Conservation (phyloP, 2,888 invertebrate genomes). For the Steinernema scapterisci region DNA sequence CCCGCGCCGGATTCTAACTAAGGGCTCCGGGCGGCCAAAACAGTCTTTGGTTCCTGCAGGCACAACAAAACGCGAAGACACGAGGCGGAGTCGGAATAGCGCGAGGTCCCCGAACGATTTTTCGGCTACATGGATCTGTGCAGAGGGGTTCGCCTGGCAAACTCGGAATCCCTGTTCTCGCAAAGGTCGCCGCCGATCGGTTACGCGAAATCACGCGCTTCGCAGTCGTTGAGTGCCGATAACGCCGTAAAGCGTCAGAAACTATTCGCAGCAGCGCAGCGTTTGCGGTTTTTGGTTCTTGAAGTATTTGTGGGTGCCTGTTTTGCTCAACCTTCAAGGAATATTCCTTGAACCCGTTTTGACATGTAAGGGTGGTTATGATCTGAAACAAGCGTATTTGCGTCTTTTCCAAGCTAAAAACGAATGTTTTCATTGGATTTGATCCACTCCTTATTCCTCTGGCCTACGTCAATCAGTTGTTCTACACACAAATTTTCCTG, state of each 20-base stretch:
- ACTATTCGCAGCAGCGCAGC: not conserved
- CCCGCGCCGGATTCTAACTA: conserved; percentile 2
- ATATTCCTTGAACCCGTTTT: too few relatives aligned
- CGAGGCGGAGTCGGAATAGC: conserved; percentile 6
- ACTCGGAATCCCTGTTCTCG: not conserved
- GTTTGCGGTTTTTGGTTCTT: not conserved
- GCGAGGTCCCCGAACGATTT: not conserved
- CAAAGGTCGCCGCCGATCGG: not conserved
- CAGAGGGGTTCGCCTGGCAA: too few relatives aligned
- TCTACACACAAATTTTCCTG: too few relatives aligned
- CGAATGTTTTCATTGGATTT: too few relatives aligned
- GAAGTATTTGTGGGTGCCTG: not conserved
- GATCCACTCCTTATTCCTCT: too few relatives aligned
- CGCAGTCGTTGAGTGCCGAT: not conserved
- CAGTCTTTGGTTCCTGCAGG: not conserved
- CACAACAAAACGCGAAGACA: not conserved
- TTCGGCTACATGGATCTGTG: not conserved
- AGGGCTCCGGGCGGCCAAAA: not conserved
- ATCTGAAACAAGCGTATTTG: too few relatives aligned
- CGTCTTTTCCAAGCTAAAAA: too few relatives aligned
- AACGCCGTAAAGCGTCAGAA: conserved; percentile 12
- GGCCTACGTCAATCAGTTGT: too few relatives aligned
- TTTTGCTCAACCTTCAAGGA: too few relatives aligned
- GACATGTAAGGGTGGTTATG: too few relatives aligned
- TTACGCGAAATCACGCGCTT: conserved; percentile 26